Evolutionary conservation across 1,140 invertebrate species (phyloP), one percentile per base, ranked within the genome.

Genomic region (Tigriopus japonicus): DNA sequence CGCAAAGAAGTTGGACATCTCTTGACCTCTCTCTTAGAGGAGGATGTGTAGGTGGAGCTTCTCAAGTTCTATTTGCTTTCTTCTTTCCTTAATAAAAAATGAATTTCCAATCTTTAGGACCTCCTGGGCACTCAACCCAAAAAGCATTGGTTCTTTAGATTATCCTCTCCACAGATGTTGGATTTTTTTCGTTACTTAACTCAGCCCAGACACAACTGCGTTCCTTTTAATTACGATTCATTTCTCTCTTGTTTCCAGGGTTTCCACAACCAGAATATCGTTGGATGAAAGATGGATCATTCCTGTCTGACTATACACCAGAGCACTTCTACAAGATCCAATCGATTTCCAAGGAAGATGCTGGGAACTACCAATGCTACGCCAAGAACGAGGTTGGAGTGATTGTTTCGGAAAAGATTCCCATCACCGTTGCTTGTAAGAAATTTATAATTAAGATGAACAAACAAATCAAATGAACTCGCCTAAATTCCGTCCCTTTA

Each of bases 391-490:
- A 84, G 64, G 87, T 86, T 52, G 90, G 90, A 45, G 84, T 87
- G 52, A 85, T 94, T 69, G 81, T 90, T 68, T 91, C 87, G 70
- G 83, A 91, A 68, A 84, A 85, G 71, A 84, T 86, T 66, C 77
- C 82, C 64, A 81, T 95, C 54, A 78, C 83, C 52, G 86, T 93
- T 56, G 88, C 88, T 43, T 92, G 89, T 93, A 80, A 85, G 86
- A 83, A 67, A 49, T 21, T n/a, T 52, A 43, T 60, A 62, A 35
- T 54, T 66, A 3, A 35, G 9, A 35, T 9, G 3, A 35, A 9
- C n/a, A 49, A 49, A 43, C 12, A 43, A 43, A 10, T n/a, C 42
- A 43, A 12, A 43, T 43, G 10, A 12, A 49, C 3, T 21, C 19
- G 45, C 3, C 12, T 17, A 10, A 49, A 49, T 49, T 49, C 2